phyloP scores from a whole-genome alignment of 1,140 invertebrate genomes.

The Lepidurus apus region DNA sequence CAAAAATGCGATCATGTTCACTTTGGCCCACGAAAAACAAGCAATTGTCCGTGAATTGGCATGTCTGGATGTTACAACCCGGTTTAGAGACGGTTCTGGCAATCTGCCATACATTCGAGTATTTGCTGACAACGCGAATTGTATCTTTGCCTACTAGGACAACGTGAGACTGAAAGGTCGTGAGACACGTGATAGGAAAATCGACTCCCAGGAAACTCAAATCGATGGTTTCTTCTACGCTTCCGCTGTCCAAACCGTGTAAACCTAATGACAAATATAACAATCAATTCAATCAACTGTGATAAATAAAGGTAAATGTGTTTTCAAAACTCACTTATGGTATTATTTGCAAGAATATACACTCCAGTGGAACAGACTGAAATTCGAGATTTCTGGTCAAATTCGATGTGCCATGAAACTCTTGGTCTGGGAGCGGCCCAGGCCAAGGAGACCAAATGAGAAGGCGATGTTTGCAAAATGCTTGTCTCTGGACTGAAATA shows the following conservation, averaged over 20 bases:
- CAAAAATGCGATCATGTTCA: not conserved
- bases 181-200: not conserved
- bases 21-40: not conserved
- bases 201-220: not conserved
- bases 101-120: not conserved
- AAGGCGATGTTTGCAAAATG: not conserved
- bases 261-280: not conserved
- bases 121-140: not conserved
- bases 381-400: not conserved
- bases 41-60: not conserved
- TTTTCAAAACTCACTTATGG: not conserved
- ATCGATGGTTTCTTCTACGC: not conserved
- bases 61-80: not conserved
- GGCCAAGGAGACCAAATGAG: not conserved
- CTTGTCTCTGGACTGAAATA: not conserved
- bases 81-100: not conserved
- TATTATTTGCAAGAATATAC: not conserved
- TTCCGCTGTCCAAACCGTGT: not conserved
- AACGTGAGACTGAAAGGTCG: not conserved
- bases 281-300: not conserved
- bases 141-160: not conserved
- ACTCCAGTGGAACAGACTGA: not conserved
- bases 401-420: not conserved
- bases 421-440: not conserved
- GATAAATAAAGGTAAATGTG: not conserved